Conservation (phyloP, 2,888 invertebrate species). For the Apotomis turbidana region DNA sequence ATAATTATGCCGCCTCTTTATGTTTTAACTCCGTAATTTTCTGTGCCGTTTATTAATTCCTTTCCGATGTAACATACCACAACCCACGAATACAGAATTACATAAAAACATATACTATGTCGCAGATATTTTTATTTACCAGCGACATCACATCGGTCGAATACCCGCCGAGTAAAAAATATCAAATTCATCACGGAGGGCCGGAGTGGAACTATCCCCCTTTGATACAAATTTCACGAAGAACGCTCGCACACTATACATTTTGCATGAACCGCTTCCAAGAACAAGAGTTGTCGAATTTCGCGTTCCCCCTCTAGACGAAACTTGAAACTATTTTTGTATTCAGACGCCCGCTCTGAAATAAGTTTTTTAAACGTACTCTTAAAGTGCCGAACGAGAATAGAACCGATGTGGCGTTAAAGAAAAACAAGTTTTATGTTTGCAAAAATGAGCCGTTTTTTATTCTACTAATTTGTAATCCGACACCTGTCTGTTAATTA, state of each 20-base stretch:
- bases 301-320: constrained; percentile 55
- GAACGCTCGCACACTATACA: constrained; percentile 62
- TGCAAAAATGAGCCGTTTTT: too few species aligned
- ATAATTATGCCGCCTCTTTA: too few species aligned
- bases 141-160: constrained; percentile 1
- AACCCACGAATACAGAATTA: neutral
- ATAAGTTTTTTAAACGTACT: constrained; percentile 34
- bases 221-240: constrained; percentile 62
- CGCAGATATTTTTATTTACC: constrained; percentile 8
- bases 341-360: constrained; percentile 41
- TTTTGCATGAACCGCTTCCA: constrained; percentile 73
- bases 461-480: too few species aligned
- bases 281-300: constrained; percentile 50
- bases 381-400: constrained; percentile 25
- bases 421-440: too few species aligned
- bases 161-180: constrained; percentile 51
- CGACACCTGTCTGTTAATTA: too few species aligned
- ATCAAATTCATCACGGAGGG: constrained; percentile 56
- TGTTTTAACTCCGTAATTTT: neutral
- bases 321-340: constrained; percentile 61
- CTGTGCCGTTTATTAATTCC: neutral
- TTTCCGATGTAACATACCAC: too few species aligned
- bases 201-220: constrained; percentile 58
- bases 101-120: neutral
- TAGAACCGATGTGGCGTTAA: constrained; percentile 5